Evolutionary conservation across 1,140 invertebrate species (phyloP).

Genomic region (Bombus pascuorum): DNA sequence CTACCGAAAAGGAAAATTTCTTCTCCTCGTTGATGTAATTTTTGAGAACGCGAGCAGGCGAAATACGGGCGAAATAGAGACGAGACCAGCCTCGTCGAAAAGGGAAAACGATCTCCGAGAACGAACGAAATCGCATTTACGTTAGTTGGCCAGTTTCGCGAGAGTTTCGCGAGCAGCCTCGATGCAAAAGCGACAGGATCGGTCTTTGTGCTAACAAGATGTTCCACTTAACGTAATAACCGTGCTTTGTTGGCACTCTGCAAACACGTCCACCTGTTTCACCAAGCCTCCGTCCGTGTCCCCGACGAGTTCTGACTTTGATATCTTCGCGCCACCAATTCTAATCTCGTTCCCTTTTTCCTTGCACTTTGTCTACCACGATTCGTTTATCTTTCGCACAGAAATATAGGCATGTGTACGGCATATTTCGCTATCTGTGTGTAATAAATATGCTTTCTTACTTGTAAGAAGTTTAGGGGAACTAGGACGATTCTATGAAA

Average conservation of each 20-base stretch:
- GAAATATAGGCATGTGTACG: not conserved
- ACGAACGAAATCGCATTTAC: conserved; percentile 18
- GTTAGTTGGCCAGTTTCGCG: not conserved
- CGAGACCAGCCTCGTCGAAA: not conserved
- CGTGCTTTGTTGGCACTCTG: not conserved
- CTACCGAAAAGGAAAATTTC: not conserved
- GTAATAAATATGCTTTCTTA: no score
- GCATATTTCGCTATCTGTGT: no score
- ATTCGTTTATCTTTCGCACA: not conserved
- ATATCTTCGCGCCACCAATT: not conserved
- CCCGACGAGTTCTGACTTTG: not conserved
- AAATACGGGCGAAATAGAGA: not conserved
- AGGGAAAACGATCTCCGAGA: not conserved
- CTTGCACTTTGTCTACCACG: not conserved
- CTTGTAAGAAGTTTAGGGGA: no score
- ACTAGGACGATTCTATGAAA: no score
- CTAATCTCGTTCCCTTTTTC: not conserved
- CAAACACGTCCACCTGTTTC: not conserved
- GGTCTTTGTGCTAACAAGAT: not conserved
- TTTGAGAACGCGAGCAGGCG: not conserved
- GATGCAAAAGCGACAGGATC: not conserved
- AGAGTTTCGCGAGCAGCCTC: not conserved
- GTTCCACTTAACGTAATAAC: conserved; percentile 16
- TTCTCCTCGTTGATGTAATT: not conserved
- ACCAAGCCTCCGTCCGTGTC: not conserved